These are phyloP conservation scores for Caenorhabditis drosophilae DNA, from an alignment of 2,888 invertebrate genomes.

Conservation along the genomic window DNA sequence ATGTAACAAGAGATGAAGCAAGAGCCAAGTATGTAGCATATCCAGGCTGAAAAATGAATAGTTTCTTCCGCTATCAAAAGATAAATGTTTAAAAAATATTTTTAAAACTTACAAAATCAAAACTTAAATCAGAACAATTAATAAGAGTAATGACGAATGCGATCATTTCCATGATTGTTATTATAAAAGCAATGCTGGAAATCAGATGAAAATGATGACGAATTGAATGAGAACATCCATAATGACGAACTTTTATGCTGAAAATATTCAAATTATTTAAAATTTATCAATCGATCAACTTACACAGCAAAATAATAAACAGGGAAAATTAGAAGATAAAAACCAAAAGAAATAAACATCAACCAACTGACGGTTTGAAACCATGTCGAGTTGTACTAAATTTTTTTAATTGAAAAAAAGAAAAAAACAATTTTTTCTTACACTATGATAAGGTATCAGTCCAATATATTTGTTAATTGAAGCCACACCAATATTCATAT, in stretches of 20 bases:
- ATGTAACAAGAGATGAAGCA: neutral
- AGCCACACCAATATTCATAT: neutral
- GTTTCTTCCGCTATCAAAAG: neutral
- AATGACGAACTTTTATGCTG: neutral
- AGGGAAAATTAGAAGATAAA: neutral
- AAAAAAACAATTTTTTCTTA: too few relatives aligned
- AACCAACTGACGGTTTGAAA: neutral
- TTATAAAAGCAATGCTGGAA: neutral
- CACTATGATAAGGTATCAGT: neutral
- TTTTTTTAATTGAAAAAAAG: too few relatives aligned
- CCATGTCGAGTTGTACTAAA: neutral
- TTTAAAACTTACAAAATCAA: neutral
- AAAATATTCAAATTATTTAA: neutral
- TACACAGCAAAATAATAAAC: neutral
- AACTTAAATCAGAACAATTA: neutral
- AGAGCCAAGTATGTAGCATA: neutral
- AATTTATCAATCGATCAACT: neutral
- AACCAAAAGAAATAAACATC: neutral
- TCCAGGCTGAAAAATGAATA: neutral
- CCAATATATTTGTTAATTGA: neutral
- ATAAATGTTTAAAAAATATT: neutral
- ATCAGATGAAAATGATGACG: neutral
- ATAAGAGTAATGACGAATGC: neutral
- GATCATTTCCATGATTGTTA: neutral
- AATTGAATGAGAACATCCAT: slow-evolving; percentile 3